These are phyloP conservation scores for Cranoglanis bouderius DNA, from an alignment of 2,113 vertebrate species.

Conservation along the genomic window DNA sequence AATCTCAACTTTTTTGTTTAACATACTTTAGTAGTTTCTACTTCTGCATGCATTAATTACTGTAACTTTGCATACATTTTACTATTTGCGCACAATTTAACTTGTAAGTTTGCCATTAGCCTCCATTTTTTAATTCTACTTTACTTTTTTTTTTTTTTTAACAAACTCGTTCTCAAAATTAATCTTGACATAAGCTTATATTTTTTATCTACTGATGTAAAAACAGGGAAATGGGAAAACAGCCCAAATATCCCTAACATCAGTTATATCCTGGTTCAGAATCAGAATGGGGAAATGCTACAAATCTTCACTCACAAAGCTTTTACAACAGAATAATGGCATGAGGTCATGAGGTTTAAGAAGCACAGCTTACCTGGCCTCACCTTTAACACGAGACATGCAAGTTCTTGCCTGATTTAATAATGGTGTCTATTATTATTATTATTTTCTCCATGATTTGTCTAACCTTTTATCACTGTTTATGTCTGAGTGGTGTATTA, in stretches of 20 bases:
- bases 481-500: conserved; percentile 17
- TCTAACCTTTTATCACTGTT: not conserved
- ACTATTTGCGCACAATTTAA: not conserved
- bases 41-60: not conserved
- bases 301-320: not conserved
- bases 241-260: not conserved
- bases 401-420: conserved; percentile 11
- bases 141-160: no score
- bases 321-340: not conserved
- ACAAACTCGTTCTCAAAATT: not conserved
- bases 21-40: not conserved
- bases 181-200: not conserved
- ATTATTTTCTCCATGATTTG: not conserved
- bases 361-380: not conserved
- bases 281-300: not conserved
- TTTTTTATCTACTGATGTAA: not conserved
- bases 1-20: no score
- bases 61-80: not conserved
- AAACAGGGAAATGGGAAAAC: not conserved
- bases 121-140: no score
- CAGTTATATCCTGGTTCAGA: no score
- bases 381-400: not conserved
- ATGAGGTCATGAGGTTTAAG: not conserved
- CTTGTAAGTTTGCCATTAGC: not conserved
- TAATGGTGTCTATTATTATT: not conserved